Conservation (phyloP, 2,888 invertebrate genomes). For the Platypus cylindrus region DNA sequence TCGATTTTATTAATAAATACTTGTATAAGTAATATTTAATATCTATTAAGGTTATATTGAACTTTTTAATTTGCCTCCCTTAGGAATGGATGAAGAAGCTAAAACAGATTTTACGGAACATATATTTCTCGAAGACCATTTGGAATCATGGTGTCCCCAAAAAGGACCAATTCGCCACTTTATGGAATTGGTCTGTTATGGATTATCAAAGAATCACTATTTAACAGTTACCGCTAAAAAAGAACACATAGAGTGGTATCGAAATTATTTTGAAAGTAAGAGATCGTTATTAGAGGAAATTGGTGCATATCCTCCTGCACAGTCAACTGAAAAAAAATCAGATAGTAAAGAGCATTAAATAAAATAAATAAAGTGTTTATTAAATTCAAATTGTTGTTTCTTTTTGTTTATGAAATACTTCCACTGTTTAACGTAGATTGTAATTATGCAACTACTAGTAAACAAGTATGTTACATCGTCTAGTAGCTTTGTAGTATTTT, state of each 20-base stretch:
- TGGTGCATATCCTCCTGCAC: conserved; percentile 45
- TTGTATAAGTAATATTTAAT: no score
- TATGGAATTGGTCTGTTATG: conserved; percentile 92
- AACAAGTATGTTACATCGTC: no score
- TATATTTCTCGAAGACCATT: conserved; percentile 76
- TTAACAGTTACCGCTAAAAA: conserved; percentile 77
- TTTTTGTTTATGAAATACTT: no score
- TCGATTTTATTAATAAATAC: no score
- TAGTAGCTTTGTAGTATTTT: no score
- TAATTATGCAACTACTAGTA: no score
- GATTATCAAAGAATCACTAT: conserved; percentile 89
- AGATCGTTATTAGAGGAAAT: conserved; percentile 54
- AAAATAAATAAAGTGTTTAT: no score
- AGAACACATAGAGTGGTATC: conserved; percentile 85
- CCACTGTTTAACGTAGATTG: no score
- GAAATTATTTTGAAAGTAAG: conserved; percentile 76
- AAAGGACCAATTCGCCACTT: conserved; percentile 88
- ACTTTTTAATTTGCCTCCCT: conserved; percentile 12
- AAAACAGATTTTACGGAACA: conserved; percentile 82
- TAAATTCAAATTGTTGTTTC: no score
- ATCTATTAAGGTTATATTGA: no score
- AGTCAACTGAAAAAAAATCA: no score
- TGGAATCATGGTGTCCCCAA: conserved; percentile 81
- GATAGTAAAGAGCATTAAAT: no score
- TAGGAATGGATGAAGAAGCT: conserved; percentile 54